Percentiles rank a stretch among this genome's conserved stretches.
phyloP scores from a whole-genome alignment of 2,797 vertebrate species.

The Chelon auratus region DNA sequence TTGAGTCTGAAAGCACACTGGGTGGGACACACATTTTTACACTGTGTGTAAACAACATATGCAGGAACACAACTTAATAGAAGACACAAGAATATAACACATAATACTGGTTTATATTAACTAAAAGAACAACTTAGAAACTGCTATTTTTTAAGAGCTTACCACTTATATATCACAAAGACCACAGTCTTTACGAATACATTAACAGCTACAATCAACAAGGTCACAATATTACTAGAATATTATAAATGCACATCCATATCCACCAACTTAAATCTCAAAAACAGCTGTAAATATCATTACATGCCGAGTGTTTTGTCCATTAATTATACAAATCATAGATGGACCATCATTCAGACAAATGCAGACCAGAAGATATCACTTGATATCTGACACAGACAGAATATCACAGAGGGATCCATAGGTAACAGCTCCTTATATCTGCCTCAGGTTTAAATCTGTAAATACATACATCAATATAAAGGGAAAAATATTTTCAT shows the following conservation, averaged over 20 bases:
- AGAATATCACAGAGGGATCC: neutral
- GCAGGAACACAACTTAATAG: neutral
- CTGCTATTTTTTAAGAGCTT: too few species aligned
- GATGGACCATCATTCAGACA: neutral
- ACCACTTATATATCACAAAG: conserved; percentile 6
- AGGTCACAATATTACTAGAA: neutral
- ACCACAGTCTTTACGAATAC: conserved; percentile 7
- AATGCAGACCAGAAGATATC: neutral
- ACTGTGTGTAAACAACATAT: conserved; percentile 1
- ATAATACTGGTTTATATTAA: neutral
- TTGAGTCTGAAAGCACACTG: conserved; percentile 28
- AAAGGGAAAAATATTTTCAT: neutral
- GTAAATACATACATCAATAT: neutral
- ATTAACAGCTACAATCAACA: neutral
- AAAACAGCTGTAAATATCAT: neutral
- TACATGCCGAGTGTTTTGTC: neutral
- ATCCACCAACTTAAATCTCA: too few species aligned
- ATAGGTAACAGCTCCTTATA: neutral
- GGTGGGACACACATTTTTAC: conserved; percentile 5
- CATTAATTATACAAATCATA: neutral
- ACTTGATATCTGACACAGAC: neutral
- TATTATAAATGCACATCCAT: neutral
- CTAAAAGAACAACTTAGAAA: too few species aligned
- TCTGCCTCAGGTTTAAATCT: neutral
- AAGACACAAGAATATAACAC: neutral